Evolutionary conservation across 92 coral and sea anemone genomes (phyloP).

Genomic region (Zoanthus gigantus): DNA sequence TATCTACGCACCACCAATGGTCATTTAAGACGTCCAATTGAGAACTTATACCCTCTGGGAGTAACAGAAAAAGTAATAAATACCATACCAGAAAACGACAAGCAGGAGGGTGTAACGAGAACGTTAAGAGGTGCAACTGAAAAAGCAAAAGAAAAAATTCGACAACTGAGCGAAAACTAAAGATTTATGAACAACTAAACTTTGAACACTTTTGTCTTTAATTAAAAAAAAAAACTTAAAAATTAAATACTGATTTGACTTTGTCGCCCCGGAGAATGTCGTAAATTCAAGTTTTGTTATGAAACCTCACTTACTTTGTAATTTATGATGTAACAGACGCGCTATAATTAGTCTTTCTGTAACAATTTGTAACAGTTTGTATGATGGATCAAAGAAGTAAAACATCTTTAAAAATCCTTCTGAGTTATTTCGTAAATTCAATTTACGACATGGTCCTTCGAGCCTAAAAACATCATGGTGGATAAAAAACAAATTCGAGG

Average conservation of each 20-base stretch:
- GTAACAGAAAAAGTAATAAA: neutral
- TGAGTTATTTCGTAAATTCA: too few relatives aligned
- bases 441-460: slow-evolving; percentile 27
- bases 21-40: too few relatives aligned
- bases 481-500: slow-evolving; percentile 8
- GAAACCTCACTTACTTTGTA: too few relatives aligned
- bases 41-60: too few relatives aligned
- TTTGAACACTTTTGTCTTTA: slow-evolving; percentile 6
- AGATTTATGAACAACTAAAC: neutral
- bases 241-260: neutral
- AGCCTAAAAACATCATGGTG: neutral
- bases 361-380: too few relatives aligned
- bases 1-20: too few relatives aligned
- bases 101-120: neutral
- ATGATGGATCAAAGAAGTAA: too few relatives aligned
- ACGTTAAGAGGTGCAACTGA: neutral
- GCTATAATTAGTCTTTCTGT: too few relatives aligned
- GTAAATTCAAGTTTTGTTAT: too few relatives aligned
- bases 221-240: neutral
- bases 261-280: slow-evolving; percentile 1
- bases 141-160: slow-evolving; percentile 7
- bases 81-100: neutral
- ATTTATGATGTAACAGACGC: too few relatives aligned
- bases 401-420: too few relatives aligned
- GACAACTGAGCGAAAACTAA: slow-evolving; percentile 6